Conservation (phyloP, 2,888 invertebrate species). For the Endomychus coccineus region DNA sequence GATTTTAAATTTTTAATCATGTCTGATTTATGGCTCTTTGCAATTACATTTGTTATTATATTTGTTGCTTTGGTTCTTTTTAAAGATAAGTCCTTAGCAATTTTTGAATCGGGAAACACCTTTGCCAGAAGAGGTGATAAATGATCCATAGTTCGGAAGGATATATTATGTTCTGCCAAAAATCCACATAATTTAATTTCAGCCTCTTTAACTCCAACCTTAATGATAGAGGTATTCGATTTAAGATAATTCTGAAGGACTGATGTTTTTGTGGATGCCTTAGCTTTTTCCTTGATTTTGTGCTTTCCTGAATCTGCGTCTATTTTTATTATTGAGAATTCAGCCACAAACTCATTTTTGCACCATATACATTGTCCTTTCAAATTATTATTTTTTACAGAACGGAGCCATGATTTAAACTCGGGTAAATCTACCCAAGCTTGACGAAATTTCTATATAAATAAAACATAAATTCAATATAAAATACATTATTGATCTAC, state of each 20-base stretch:
- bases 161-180: slow-evolving; percentile 21
- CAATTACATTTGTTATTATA: slow-evolving; percentile 19
- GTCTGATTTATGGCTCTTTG: slow-evolving; percentile 5
- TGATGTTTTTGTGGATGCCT: background rate
- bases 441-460: slow-evolving; percentile 3
- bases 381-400: background rate
- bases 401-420: background rate
- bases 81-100: slow-evolving; percentile 15
- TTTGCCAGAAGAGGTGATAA: slow-evolving; percentile 15
- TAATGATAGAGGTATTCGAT: slow-evolving; percentile 12
- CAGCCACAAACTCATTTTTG: background rate
- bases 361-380: background rate
- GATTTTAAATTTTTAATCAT: slow-evolving; percentile 1
- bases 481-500: no score
- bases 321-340: background rate
- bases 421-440: slow-evolving; percentile 1
- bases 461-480: no score
- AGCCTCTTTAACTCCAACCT: slow-evolving; percentile 18
- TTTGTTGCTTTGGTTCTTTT: slow-evolving; percentile 16
- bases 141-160: slow-evolving; percentile 19
- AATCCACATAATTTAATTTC: slow-evolving; percentile 25
- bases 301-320: background rate
- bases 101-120: slow-evolving; percentile 18
- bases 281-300: background rate
- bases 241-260: slow-evolving; percentile 3